Percentiles rank a stretch among this genome's conserved stretches.
These are phyloP conservation scores for Vicugna pacos DNA, from an alignment of 2,113 vertebrate genomes.

Conservation along the genomic window DNA sequence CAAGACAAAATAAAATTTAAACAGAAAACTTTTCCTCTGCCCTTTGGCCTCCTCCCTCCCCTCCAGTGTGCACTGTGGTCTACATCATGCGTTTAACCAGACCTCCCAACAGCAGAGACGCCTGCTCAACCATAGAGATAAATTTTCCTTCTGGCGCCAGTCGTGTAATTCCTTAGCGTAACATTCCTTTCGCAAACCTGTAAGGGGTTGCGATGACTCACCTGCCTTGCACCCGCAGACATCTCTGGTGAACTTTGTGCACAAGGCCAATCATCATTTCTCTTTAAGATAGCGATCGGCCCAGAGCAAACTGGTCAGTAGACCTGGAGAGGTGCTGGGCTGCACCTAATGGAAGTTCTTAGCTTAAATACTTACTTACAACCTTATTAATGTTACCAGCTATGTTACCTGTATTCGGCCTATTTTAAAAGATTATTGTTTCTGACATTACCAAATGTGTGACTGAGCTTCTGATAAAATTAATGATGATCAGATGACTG, in stretches of 20 bases:
- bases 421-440: neutral
- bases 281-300: neutral
- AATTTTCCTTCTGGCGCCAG: neutral
- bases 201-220: neutral
- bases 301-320: neutral
- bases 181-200: neutral
- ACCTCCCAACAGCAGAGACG: neutral
- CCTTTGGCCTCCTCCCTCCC: neutral
- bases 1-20: neutral
- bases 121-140: neutral
- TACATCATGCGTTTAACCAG: accelerated
- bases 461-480: neutral
- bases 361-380: neutral
- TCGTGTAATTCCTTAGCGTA: neutral
- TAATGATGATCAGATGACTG: neutral
- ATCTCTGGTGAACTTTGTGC: too few species aligned
- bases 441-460: neutral
- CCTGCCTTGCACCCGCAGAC: neutral
- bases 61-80: neutral
- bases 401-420: neutral
- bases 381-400: neutral
- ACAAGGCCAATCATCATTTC: too few species aligned
- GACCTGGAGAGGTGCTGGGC: neutral
- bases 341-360: neutral
- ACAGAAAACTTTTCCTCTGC: neutral